Base-by-base conservation (phyloP, 2,888 invertebrate genomes). In the Litoditis marina region DNA sequence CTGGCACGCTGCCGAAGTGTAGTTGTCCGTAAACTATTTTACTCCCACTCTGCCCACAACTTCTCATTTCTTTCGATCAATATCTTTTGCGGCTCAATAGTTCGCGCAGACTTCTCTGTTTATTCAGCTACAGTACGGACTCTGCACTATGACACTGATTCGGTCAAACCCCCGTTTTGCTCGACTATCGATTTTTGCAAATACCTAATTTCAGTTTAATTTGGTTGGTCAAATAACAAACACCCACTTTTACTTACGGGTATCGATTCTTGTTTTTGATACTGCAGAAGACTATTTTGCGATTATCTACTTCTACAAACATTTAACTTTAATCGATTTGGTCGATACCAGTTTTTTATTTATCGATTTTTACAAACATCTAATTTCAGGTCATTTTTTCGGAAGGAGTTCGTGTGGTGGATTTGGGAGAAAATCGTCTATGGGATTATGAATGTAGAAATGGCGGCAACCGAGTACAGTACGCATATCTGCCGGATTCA, bases 371-470 rank as follows among this genome's bases (percentile, higher is more conserved):
- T n/a, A n/a, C n/a, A n/a, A n/a, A n/a, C n/a, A n/a, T n/a, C n/a
- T n/a, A n/a, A n/a, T n/a, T 68, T 42, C 64, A 76, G 75, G 74
- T 74, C 19, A 74, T 69, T 19, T 73, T 73, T 52, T 61, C 72
- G 6, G 76, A 76, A 57, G 76, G 74, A 19, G 66, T 74, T 11
- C 63, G 74, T 11, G 73, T 73, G 4, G 31, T 78, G 27, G 73
- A 78, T 47, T 49, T 78, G 36, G 64, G 62, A 1, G 64, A 65
- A 51, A 67, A 68, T 44, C 59, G 69, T 0, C 61, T 69, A 30
- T 76, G 78, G 76, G 66, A 76, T 27, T 71, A 74, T 60, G 64
- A 73, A 16, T 78, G 78, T 51, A 65, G 64, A 8, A 65, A 74
- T 50, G 74, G 74, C 1, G 49, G 49, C 1, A 69, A 70, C 28